Evolutionary conservation across 2,888 invertebrate species (phyloP), one percentile per base, ranked within the genome.

Genomic region (Cepaea hortensis): DNA sequence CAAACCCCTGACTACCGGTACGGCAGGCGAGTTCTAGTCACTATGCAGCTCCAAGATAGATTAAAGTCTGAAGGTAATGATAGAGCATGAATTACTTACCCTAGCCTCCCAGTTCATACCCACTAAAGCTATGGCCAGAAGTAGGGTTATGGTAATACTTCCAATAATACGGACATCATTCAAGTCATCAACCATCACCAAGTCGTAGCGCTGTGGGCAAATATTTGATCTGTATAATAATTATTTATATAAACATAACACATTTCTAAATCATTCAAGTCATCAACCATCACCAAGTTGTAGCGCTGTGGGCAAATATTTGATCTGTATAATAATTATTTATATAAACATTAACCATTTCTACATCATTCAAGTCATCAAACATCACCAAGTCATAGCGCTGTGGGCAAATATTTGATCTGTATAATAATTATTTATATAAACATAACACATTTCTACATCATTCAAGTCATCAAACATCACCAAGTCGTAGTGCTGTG

Each of bases 101-200:
- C 98, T 98, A 3, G 97, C 97, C 95, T 98, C 99, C 98, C 98
- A 99, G 93, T 98, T 98, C 97, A 98, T 98, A 61, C 99, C 99
- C 50, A 98, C 96, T 3, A 98, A 97, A 90, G 98, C 98, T 85
- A 99, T 97, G 73, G 97, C 94, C 89, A 98, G 96, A 96, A 99
- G 96, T 1, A 98, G 95, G 0, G 97, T 89, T 79, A 98, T 95
- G 0, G 98, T 97, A 5, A 97, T 94, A 0, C 96, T 94, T 0
- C 98, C 98, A 61, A 98, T 96, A 80, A 98, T 96, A 90, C 98
- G 96, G 18, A 97, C 96, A 92, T 98, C 98, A 92, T 97, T 89
- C 20, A 84, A 81, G 79, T 91, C 89, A 61, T 91, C 91, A 4
- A 91, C 91, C 73, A 93, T 91, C 35, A 87, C 81, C 3, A 89